These are phyloP conservation scores for Lasioglossum oenotherae DNA, from an alignment of 2,888 invertebrate genomes.

Conservation along the genomic window DNA sequence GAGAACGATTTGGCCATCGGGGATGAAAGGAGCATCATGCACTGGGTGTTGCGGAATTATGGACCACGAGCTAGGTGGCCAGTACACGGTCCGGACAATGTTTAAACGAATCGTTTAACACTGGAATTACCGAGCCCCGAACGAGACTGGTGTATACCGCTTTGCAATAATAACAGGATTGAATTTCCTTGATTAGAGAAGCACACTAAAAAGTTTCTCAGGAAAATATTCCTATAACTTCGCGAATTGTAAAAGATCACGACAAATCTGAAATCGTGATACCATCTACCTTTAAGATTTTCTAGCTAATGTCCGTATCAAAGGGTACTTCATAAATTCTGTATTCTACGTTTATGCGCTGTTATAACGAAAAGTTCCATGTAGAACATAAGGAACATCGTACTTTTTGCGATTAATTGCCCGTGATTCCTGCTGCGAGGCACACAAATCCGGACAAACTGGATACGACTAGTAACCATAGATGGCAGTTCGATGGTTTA, in stretches of 20 bases:
- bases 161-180: background rate
- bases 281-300: background rate
- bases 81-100: too few relatives aligned
- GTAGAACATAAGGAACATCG: conserved; percentile 4
- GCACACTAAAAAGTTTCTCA: too few relatives aligned
- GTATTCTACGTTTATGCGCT: background rate
- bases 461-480: conserved; percentile 60
- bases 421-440: conserved; percentile 38
- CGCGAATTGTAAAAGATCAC: too few relatives aligned
- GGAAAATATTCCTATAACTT: too few relatives aligned
- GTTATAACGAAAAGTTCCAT: background rate
- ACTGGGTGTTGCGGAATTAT: conserved; percentile 13
- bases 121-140: background rate
- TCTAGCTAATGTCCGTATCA: background rate
- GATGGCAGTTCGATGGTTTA: conserved; percentile 69
- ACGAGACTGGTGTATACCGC: background rate
- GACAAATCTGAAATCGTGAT: too few relatives aligned
- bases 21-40: conserved; percentile 1
- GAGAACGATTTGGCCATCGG: background rate
- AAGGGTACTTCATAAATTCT: background rate
- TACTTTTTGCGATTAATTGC: conserved; percentile 66
- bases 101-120: background rate
- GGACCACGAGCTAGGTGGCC: background rate
- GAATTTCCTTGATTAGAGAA: background rate
- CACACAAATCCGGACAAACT: conserved; percentile 36